A percentile compares a stretch with the other conserved stretches of the same genome.
phyloP scores from a whole-genome alignment of 2,888 invertebrate genomes.

The Archips crataeganus region DNA sequence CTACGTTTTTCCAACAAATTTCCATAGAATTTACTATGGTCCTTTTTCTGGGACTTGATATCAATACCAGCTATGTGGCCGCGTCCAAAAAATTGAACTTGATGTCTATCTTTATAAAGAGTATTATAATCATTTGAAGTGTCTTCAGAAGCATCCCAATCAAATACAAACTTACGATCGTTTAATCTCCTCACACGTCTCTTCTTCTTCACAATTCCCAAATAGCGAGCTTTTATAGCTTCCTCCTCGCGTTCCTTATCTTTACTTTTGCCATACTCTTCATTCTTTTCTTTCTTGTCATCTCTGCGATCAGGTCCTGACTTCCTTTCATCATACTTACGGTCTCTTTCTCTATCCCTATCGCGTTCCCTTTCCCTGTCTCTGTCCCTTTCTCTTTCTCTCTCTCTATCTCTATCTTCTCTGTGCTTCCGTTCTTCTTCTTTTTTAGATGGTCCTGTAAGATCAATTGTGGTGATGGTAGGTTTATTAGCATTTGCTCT shows the following conservation, averaged over 20 bases:
- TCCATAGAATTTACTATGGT: constrained; percentile 98
- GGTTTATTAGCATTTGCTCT: constrained; percentile 87
- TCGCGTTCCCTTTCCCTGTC: constrained; percentile 89
- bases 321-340: constrained; percentile 83
- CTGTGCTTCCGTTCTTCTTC: constrained; percentile 75
- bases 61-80: constrained; percentile 99
- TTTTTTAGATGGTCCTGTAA: constrained; percentile 81
- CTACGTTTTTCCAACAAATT: constrained; percentile 97
- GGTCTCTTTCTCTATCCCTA: constrained; percentile 73
- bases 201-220: constrained; percentile 97
- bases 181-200: constrained; percentile 96
- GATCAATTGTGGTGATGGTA: constrained; percentile 74
- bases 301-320: constrained; percentile 79
- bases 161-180: constrained; percentile 99
- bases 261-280: constrained; percentile 86
- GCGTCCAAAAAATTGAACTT: constrained; percentile 98
- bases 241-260: constrained; percentile 97
- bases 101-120: constrained; percentile 98
- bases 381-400: constrained; percentile 77
- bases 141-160: constrained; percentile 99
- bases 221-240: constrained; percentile 97
- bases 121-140: constrained; percentile 99
- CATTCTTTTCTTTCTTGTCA: constrained; percentile 79
- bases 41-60: constrained; percentile 97
- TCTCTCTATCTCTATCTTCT: constrained; percentile 77